These are phyloP conservation scores for Propithecus coquereli DNA, from an alignment of 2,113 vertebrate genomes.

Conservation along the genomic window DNA sequence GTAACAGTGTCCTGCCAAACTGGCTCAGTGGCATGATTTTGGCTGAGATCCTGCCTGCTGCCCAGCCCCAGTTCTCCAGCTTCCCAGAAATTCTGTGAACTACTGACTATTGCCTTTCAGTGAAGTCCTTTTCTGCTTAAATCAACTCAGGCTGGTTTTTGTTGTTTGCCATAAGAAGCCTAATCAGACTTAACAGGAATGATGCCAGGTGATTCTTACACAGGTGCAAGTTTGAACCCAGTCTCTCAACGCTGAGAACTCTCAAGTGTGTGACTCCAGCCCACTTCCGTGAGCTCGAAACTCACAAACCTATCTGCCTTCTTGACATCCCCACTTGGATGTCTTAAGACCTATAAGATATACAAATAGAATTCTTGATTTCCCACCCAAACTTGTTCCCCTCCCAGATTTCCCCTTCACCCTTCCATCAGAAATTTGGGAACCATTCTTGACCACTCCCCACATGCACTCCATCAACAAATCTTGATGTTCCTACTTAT, in stretches of 20 bases:
- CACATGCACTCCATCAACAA: background rate
- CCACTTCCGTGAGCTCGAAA: background rate
- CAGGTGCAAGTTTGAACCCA: background rate
- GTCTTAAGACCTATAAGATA: background rate
- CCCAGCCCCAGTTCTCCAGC: background rate
- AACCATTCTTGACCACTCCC: background rate
- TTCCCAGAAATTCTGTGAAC: conserved; percentile 38
- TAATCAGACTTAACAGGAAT: background rate
- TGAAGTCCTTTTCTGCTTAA: background rate
- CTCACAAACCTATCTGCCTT: background rate
- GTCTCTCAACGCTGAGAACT: background rate
- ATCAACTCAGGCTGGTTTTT: background rate
- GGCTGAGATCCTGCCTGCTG: background rate
- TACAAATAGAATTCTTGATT: background rate
- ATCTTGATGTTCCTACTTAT: background rate
- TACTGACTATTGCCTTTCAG: conserved; percentile 3
- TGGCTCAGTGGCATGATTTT: background rate
- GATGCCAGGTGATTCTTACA: background rate
- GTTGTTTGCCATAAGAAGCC: background rate
- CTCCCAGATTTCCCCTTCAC: background rate
- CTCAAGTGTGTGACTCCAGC: background rate
- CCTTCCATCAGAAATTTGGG: background rate
- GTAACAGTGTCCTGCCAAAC: background rate
- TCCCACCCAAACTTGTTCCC: background rate
- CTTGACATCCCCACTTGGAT: background rate